Evolutionary conservation across 2,888 invertebrate genomes (phyloP).

Genomic region (Thumatha senex): DNA sequence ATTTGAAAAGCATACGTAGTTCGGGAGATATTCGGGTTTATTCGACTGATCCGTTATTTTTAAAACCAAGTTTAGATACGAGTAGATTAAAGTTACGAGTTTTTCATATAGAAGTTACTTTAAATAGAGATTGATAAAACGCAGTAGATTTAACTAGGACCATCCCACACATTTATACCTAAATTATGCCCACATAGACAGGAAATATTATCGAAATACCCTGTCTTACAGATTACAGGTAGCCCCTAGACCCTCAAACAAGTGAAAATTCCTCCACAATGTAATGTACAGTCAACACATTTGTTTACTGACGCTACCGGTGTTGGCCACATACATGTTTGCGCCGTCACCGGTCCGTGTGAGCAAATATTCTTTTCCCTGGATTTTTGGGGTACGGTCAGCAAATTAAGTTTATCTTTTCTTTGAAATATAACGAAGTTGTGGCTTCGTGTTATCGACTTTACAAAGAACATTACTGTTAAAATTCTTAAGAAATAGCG

Average conservation of each 20-base stretch:
- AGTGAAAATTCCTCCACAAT: conserved; percentile 59
- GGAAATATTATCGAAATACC: conserved; percentile 27
- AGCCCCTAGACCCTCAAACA: conserved; percentile 63
- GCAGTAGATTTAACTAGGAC: neutral
- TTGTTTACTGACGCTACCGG: conserved; percentile 79
- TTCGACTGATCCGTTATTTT: no score
- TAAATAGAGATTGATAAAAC: no score
- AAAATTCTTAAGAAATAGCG: no score
- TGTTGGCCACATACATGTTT: conserved; percentile 78
- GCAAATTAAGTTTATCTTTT: conserved; percentile 32
- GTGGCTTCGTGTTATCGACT: no score
- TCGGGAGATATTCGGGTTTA: no score
- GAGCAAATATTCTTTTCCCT: conserved; percentile 71
- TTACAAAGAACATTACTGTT: no score
- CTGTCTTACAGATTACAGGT: conserved; percentile 48
- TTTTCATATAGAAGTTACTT: no score
- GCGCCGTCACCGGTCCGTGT: conserved; percentile 50
- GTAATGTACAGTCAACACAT: conserved; percentile 64
- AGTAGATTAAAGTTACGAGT: no score
- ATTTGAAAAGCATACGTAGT: no score
- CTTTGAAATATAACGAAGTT: no score
- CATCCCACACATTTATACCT: conserved; percentile 11
- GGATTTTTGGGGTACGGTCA: conserved; percentile 67
- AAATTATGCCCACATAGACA: conserved; percentile 12
- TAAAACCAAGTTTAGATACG: no score